phyloP scores from a whole-genome alignment of 2,113 vertebrate species.

The chimpanzee (Pan troglodytes) region NHGRI_mPanTro3-v2.1_pri NC_072409.2:67442501-67443000 shows the following conservation, averaged over 20 bases:
- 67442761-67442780: not conserved
- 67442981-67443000: not conserved
- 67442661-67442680: not conserved
- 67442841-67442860: not conserved
- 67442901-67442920: not conserved
- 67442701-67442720: constrained; percentile 65
- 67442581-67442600: not conserved
- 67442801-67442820: constrained; percentile 3
- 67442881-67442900: not conserved
- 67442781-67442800: constrained; percentile 31
- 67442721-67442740: constrained; percentile 47
- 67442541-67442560: not conserved
- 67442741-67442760: constrained; percentile 22
- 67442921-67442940: not conserved
- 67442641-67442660: not conserved
- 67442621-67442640: not conserved
- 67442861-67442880: not conserved
- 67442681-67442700: constrained; percentile 1
- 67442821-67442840: constrained; percentile 29
- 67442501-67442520: not conserved
- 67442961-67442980: not conserved
- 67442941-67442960: not conserved
- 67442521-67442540: constrained; percentile 33
- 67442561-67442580: not conserved
- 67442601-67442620: not conserved